Conservation (phyloP, 2,888 invertebrate genomes). For the Ochropacha duplaris region DNA sequence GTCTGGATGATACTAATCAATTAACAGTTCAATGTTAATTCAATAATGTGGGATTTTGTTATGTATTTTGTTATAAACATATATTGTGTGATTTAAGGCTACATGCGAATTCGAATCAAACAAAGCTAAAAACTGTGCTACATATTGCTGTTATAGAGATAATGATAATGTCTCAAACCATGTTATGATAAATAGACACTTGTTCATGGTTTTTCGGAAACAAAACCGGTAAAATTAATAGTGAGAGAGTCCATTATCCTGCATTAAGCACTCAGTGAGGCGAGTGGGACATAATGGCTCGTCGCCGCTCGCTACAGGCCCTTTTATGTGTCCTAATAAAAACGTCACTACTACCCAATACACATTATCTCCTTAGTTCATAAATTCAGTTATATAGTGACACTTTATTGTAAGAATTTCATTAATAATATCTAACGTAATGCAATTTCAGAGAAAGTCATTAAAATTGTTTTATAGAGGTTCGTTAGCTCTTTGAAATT, state of each 20-base stretch:
- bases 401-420: background rate
- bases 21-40: no score
- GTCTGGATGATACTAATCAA: no score
- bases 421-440: background rate
- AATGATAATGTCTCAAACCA: conserved; percentile 7
- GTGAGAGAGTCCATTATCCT: conserved; percentile 73
- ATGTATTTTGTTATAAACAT: no score
- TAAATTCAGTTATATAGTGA: conserved; percentile 3
- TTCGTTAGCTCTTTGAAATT: background rate
- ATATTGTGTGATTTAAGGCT: no score
- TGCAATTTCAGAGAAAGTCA: background rate
- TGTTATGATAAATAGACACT: conserved; percentile 37
- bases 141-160: background rate
- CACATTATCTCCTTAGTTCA: conserved; percentile 42
- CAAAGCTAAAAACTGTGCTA: no score
- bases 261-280: conserved; percentile 74
- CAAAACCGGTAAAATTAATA: conserved; percentile 71
- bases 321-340: conserved; percentile 65
- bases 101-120: no score
- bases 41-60: no score
- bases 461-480: background rate
- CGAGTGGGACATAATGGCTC: conserved; percentile 66
- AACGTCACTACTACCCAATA: conserved; percentile 56
- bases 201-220: conserved; percentile 55
- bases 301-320: conserved; percentile 48